Percentiles rank a stretch among this genome's conserved stretches.
Conservation (phyloP, 2,113 vertebrate genomes). For the Setophaga kirtlandii region DNA sequence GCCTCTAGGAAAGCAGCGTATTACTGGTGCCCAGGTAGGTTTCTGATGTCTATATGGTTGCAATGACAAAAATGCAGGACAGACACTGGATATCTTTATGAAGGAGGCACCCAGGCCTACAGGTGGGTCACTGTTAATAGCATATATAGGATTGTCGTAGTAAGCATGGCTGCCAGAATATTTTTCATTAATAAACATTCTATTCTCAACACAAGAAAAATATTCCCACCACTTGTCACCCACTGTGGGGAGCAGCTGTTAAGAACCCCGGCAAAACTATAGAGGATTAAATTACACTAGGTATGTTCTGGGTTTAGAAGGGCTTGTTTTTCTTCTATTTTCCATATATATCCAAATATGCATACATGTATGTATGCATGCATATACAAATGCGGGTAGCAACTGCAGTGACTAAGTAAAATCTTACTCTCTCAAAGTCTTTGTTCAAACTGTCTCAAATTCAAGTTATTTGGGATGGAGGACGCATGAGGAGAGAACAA, state of each 20-base stretch:
- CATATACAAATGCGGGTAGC: not conserved
- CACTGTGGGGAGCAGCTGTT: not conserved
- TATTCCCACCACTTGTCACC: not conserved
- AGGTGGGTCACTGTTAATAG: not conserved
- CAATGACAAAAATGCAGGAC: not conserved
- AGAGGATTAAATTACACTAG: not conserved
- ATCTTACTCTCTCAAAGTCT: not conserved
- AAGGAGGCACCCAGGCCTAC: not conserved
- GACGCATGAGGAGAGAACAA: not conserved
- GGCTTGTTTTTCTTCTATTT: not conserved
- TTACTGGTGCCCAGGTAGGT: not conserved
- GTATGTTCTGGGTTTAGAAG: not conserved
- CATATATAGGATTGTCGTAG: not conserved
- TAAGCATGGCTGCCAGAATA: not conserved
- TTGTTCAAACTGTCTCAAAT: not conserved
- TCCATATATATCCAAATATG: too few relatives aligned
- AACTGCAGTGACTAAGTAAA: not conserved
- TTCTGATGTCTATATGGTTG: not conserved
- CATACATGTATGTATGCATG: accelerated
- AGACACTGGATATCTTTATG: not conserved
- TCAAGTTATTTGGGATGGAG: not conserved
- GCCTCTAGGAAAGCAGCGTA: not conserved
- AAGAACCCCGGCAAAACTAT: not conserved
- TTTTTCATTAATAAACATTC: not conserved
- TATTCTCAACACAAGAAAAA: not conserved